Evolutionary conservation across 2,113 vertebrate species (phyloP).

Genomic region (Regulus satrapa): DNA sequence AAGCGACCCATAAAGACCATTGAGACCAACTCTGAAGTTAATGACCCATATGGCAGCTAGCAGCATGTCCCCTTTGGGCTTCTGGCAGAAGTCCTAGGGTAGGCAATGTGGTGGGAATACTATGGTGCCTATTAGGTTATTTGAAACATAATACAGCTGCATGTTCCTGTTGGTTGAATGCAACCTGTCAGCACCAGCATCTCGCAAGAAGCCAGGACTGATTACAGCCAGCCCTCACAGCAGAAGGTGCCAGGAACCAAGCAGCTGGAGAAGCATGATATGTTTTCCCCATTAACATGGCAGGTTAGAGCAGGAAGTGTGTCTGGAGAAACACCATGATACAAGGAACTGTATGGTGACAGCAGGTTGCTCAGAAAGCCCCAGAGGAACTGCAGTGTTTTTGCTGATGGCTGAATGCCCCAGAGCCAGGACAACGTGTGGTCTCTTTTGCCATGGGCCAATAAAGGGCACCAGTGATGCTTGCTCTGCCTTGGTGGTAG

Average conservation of each 20-base stretch:
- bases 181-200: slow-evolving; percentile 23
- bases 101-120: neutral
- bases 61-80: neutral
- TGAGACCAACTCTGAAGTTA: neutral
- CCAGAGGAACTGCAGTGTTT: neutral
- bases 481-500: neutral
- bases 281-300: neutral
- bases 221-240: neutral
- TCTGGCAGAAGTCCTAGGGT: neutral
- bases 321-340: neutral
- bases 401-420: neutral
- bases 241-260: neutral
- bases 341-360: neutral
- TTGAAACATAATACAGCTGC: slow-evolving; percentile 18
- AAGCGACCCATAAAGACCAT: neutral
- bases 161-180: neutral
- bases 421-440: neutral
- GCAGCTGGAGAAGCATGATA: neutral
- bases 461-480: neutral
- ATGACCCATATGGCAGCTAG: neutral
- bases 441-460: neutral
- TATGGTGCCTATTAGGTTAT: neutral
- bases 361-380: neutral
- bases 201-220: neutral
- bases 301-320: neutral